phyloP scores from a whole-genome alignment of 2,113 vertebrate genomes.

The Chaenogobius annularis region DNA sequence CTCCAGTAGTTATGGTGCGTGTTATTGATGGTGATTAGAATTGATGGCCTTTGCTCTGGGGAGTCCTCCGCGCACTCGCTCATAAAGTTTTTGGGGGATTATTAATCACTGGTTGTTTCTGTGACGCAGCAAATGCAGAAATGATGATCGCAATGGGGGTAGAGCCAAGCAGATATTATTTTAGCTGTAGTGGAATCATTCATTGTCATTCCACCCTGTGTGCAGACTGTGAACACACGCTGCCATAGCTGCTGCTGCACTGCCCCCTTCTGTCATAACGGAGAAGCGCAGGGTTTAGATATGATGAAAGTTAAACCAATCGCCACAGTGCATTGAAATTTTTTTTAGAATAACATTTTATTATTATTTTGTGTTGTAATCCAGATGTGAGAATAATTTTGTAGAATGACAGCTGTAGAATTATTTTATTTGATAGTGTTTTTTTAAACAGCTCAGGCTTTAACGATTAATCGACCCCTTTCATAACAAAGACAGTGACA shows the following conservation, averaged over 20 bases:
- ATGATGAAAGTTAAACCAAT: too few species aligned
- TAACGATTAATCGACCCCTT: too few species aligned
- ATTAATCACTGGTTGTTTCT: conserved; percentile 11
- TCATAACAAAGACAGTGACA: too few species aligned
- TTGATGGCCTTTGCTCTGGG: conserved; percentile 31
- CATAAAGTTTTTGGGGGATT: conserved; percentile 12
- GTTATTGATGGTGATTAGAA: conserved; percentile 40
- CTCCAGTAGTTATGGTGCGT: conserved; percentile 1
- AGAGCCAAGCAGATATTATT: neutral
- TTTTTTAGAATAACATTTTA: too few species aligned
- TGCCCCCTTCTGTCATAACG: conserved; percentile 63
- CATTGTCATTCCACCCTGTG: conserved; percentile 3
- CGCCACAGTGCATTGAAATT: too few species aligned
- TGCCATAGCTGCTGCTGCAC: conserved; percentile 27
- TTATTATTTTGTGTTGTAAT: too few species aligned
- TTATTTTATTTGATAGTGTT: too few species aligned
- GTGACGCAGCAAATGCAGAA: conserved; percentile 13
- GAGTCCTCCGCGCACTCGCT: conserved; percentile 6
- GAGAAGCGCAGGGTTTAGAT: conserved; percentile 21
- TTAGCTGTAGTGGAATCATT: conserved; percentile 24
- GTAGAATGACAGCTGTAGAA: too few species aligned
- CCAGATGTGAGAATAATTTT: too few species aligned
- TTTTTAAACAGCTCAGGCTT: too few species aligned
- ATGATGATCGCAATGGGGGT: conserved; percentile 25
- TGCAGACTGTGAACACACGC: neutral